Base-by-base conservation (phyloP, 2,888 invertebrate genomes). In the Spicauda simplicius region DNA sequence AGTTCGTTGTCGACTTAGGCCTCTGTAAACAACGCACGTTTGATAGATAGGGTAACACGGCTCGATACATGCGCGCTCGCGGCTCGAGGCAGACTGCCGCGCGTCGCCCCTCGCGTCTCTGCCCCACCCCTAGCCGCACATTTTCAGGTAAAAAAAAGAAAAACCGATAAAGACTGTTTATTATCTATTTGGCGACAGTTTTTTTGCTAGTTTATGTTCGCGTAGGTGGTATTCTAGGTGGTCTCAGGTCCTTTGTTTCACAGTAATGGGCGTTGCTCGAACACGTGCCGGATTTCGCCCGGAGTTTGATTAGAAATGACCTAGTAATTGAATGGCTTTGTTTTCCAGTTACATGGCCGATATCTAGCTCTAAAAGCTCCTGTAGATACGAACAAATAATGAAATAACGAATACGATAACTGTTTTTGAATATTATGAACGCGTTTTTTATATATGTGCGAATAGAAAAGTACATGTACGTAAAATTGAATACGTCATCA, bases 141-240 rank as follows among this genome's bases (percentile, higher is more conserved):
- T 87, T 87, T 88, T 86, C 88, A 87, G 88, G 87, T 87, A 90
- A 83, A 87, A 87, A n/a, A 76, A 77, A 82, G 82, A 81, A 76
- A 77, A 76, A 65, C 73, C 73, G 76, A 73, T 77, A 73, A 75
- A 73, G 71, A 75, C 72, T 79, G 76, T 80, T 80, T 79, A 78
- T 83, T 81, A 78, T 80, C 79, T 81, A 81, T 80, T 80, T 79
- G 75, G 77, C 74, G 75, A 80, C 77, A 78, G 72, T 76, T 78
- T 78, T 37, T 77, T 70, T 69, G 20, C 72, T 74, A 71, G 77
- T 75, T 78, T 73, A 69, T 57, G 56, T 68, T 41, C 14, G 16
- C 52, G 76, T 75, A 74, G 74, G 74, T 70, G 73, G 70, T 50
- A 75, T 62, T 37, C 75, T 78, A 73, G 79, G 77, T 78, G 77